Percentiles rank a stretch among this genome's conserved stretches.
phyloP scores from a whole-genome alignment of 2,888 invertebrate genomes.

The Keiferia lycopersicella region DNA sequence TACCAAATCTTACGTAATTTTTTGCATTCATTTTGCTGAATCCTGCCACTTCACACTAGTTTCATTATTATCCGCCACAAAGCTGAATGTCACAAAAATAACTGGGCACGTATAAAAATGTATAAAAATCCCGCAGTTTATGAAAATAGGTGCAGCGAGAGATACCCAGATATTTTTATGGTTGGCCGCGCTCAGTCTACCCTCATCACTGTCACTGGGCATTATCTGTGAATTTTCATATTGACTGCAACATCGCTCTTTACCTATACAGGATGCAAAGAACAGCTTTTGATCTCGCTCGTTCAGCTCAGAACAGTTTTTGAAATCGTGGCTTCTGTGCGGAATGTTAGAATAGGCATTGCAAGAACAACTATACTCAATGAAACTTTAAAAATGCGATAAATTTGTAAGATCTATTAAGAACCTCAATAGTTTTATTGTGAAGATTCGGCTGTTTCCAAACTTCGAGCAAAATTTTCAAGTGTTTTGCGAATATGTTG shows the following conservation, averaged over 20 bases:
- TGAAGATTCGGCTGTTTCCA: too few relatives aligned
- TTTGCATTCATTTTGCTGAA: not conserved
- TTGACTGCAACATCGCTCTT: slow-evolving; percentile 57
- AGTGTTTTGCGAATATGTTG: too few relatives aligned
- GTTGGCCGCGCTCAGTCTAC: slow-evolving; percentile 63
- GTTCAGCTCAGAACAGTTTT: too few relatives aligned
- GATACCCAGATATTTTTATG: slow-evolving; percentile 64
- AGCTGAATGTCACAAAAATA: slow-evolving; percentile 20
- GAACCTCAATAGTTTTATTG: too few relatives aligned
- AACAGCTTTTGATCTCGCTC: too few relatives aligned
- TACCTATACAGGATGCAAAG: slow-evolving; percentile 20
- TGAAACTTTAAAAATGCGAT: too few relatives aligned
- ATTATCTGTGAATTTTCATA: slow-evolving; percentile 68
- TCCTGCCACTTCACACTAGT: not conserved
- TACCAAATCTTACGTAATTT: too few relatives aligned
- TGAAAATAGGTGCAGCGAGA: slow-evolving; percentile 62
- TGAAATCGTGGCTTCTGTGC: too few relatives aligned
- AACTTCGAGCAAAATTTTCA: too few relatives aligned
- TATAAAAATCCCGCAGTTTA: slow-evolving; percentile 42
- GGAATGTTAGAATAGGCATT: too few relatives aligned
- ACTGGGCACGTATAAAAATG: slow-evolving; percentile 30
- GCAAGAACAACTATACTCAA: too few relatives aligned
- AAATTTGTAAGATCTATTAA: too few relatives aligned
- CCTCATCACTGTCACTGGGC: slow-evolving; percentile 71
- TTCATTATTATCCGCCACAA: slow-evolving; percentile 11